These are phyloP conservation scores for Leucania comma DNA, from an alignment of 2,888 invertebrate species.

Conservation along the genomic window DNA sequence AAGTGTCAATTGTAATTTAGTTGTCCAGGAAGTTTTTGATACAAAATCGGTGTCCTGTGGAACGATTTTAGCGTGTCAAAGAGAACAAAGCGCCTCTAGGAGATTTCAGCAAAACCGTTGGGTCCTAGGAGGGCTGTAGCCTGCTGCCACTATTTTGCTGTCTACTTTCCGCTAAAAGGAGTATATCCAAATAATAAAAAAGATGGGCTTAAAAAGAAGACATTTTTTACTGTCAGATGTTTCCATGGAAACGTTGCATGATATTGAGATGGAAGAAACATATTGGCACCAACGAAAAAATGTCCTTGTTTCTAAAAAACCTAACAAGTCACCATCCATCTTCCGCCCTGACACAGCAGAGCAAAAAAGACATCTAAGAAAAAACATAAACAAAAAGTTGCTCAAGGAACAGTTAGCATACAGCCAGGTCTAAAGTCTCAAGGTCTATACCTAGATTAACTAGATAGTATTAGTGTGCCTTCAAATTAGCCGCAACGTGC, in stretches of 20 bases:
- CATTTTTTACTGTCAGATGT: too few species aligned
- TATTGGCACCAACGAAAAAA: not conserved
- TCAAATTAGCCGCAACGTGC: too few species aligned
- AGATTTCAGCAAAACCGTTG: too few species aligned
- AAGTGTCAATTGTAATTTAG: constrained; percentile 2
- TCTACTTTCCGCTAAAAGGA: too few species aligned
- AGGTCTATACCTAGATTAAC: constrained; percentile 21
- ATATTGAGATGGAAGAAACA: not conserved
- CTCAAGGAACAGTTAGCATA: not conserved
- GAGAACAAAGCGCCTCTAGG: too few species aligned
- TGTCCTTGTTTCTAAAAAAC: not conserved
- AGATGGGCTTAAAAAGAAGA: too few species aligned
- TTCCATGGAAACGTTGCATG: too few species aligned
- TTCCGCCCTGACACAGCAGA: constrained; percentile 1
- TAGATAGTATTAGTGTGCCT: too few species aligned
- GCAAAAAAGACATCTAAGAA: not conserved
- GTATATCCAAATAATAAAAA: too few species aligned
- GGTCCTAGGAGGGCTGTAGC: too few species aligned
- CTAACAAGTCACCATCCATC: not conserved
- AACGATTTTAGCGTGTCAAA: not conserved
- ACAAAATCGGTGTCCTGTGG: not conserved
- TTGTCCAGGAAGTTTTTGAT: not conserved
- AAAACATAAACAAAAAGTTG: constrained; percentile 21
- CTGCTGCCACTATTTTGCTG: too few species aligned
- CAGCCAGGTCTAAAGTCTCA: constrained; percentile 8